phyloP scores from a whole-genome alignment of 2,113 vertebrate species.

The Tyrannus savana region DNA sequence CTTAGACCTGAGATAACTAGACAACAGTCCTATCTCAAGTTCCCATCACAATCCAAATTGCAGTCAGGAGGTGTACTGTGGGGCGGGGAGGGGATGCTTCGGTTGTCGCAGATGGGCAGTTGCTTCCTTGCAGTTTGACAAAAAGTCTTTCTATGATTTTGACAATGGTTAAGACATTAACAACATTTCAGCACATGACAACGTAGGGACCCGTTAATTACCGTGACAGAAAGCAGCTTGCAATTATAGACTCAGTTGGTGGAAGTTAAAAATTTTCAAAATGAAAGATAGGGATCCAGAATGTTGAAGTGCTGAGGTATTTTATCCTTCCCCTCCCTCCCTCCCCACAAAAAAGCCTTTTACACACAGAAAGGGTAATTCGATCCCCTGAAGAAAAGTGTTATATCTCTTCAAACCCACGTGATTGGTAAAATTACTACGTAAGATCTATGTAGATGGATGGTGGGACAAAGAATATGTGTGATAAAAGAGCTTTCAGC shows the following conservation, averaged over 20 bases:
- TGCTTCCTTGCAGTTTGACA: not conserved
- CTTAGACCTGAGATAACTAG: not conserved
- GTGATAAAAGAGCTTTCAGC: not conserved
- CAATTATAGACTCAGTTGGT: not conserved
- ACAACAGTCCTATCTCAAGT: not conserved
- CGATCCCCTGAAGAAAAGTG: not conserved
- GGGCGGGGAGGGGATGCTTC: not conserved
- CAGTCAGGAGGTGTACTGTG: not conserved
- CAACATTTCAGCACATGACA: not conserved
- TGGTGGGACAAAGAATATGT: not conserved
- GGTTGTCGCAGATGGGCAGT: not conserved
- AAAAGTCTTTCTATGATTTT: not conserved
- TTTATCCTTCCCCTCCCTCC: not conserved
- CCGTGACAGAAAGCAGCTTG: not conserved
- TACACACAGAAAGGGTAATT: not conserved
- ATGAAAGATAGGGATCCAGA: not conserved
- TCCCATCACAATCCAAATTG: not conserved
- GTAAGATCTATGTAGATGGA: not conserved
- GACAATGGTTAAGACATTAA: not conserved
- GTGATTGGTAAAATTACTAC: not conserved
- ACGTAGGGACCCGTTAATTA: not conserved
- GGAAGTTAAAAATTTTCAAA: not conserved
- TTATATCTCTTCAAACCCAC: accelerated
- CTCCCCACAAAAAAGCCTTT: not conserved
- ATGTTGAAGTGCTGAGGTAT: not conserved